Evolutionary conservation across 2,113 vertebrate genomes (phyloP).

Genomic region (Gyps fulvus): DNA sequence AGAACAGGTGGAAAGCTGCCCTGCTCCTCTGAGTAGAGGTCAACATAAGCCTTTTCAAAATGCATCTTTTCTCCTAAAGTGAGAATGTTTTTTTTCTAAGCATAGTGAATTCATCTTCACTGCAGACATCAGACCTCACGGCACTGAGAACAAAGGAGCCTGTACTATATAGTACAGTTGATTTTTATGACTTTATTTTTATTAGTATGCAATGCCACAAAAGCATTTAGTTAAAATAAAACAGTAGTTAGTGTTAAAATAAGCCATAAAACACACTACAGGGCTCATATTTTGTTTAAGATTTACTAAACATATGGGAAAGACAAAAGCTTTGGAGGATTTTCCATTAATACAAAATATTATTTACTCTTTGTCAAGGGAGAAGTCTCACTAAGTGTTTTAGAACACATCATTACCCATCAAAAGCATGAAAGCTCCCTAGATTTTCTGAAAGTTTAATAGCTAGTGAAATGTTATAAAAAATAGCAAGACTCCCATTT

Average conservation of each 20-base stretch:
- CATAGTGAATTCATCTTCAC: neutral
- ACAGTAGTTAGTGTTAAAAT: constrained; percentile 29
- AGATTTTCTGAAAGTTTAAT: constrained; percentile 14
- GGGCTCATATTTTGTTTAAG: constrained; percentile 33
- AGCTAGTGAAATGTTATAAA: neutral
- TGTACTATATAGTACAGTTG: neutral
- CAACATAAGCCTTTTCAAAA: neutral
- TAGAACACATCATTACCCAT: constrained; percentile 14
- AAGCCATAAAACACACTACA: constrained; percentile 34
- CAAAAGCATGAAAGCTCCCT: constrained; percentile 24
- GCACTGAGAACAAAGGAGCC: constrained; percentile 30
- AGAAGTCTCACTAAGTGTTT: constrained; percentile 7
- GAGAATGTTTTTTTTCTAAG: neutral
- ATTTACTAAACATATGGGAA: constrained; percentile 38
- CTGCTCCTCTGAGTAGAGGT: neutral
- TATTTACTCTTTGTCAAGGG: constrained; percentile 27
- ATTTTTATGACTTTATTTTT: constrained; percentile 33
- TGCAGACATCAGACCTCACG: neutral
- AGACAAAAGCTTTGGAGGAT: neutral
- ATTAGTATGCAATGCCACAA: constrained; percentile 12
- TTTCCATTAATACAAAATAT: constrained; percentile 51
- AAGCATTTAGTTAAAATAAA: constrained; percentile 58
- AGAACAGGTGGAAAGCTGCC: neutral
- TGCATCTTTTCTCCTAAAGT: neutral
- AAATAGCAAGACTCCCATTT: neutral